Base-by-base conservation (phyloP, 2,888 invertebrate species). In the Drosophila incognita region DNA sequence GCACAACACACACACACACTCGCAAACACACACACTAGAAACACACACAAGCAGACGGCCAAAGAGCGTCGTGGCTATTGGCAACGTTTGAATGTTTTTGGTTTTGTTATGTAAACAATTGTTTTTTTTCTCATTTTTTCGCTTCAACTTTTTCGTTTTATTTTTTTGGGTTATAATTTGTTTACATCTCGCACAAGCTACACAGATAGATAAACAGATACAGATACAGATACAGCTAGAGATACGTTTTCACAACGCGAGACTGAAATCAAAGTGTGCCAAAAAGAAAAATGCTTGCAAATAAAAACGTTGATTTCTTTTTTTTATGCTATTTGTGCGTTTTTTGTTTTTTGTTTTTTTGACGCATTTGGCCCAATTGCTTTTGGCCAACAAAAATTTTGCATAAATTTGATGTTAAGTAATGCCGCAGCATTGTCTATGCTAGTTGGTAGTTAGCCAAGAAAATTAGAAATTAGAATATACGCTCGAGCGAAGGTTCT, bases 21-120 rank as follows among this genome's bases (percentile, higher is more conserved):
- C 33, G 54, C 53, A 65, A 33, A 67, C 57, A 58, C 48, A 63
- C 64, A 69, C 36, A 67, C 58, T 48, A 53, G 40, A 35, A 18
- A 36, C 68, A 51, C 21, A 13, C 36, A 48, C 6, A n/a, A 27
- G 59, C 21, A 33, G 13, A 27, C 51, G 48, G 7, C 11, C 36
- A 40, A 68, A 79, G 62, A 76, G 72, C 68, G 73, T 53, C 69
- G 75, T 82, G 71, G 73, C 70, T 63, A 69, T 82, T 82, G 76
- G 79, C 79, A 76, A 76, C 82, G 73, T 52, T 66, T 54, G 68
- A 75, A 70, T 79, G 72, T 68, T 81, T 80, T 74, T 69, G 77
- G 66, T 86, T 90, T 90, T 87, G 87, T 87, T 87, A 87, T 87
- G 90, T 87, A 87, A 87, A 87, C 87, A 87, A 87, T 85, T 48